phyloP scores from a whole-genome alignment of 2,797 vertebrate genomes.

The Chelonia mydas region DNA sequence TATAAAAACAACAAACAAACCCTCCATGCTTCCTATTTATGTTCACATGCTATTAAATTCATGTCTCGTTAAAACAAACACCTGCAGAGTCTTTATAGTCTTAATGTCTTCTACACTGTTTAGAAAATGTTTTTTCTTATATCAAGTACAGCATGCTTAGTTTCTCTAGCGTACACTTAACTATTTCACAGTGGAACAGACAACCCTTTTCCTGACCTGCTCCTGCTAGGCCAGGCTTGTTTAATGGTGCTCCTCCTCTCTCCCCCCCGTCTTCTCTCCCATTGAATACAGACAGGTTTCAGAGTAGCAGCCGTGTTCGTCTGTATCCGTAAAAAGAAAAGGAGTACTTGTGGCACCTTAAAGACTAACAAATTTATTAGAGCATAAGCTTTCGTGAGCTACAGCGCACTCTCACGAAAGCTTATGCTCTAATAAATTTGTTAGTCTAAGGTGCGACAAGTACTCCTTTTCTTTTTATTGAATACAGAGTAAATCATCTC shows the following conservation, averaged over 20 bases:
- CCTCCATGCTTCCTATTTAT: not conserved
- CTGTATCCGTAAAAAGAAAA: no score
- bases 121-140: not conserved
- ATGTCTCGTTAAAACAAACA: not conserved
- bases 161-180: not conserved
- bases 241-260: not conserved
- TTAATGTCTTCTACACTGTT: not conserved
- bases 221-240: not conserved
- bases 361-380: no score
- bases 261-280: not conserved
- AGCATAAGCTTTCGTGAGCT: no score
- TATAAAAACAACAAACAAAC: not conserved
- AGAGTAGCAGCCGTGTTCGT: no score
- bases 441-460: no score
- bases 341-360: no score
- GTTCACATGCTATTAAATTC: not conserved
- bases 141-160: not conserved
- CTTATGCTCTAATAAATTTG: no score
- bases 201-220: not conserved
- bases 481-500: not conserved
- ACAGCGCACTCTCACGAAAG: no score
- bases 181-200: not conserved
- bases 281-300: not conserved
- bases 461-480: no score
- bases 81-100: not conserved